Conservation (phyloP, 1,140 invertebrate species). For the Lineus longissimus region DNA sequence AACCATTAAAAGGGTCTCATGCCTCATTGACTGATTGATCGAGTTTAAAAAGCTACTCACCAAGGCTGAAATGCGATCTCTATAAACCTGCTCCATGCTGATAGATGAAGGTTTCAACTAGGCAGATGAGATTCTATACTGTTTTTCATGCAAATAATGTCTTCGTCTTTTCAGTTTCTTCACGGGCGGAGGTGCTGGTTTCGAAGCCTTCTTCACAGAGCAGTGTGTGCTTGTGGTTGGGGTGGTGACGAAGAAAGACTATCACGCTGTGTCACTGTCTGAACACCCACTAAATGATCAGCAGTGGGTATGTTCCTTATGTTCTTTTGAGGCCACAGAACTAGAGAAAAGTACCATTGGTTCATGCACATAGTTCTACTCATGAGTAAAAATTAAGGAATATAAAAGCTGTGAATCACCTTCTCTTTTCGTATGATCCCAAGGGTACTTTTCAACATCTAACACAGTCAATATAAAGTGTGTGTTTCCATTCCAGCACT, state of each 20-base stretch:
- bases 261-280: constrained; percentile 57
- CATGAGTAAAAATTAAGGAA: no score
- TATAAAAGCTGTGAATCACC: no score
- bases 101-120: no score
- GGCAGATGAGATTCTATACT: no score
- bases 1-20: no score
- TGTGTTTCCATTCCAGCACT: constrained; percentile 56
- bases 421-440: no score
- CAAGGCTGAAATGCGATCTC: neutral
- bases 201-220: constrained; percentile 62
- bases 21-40: no score
- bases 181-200: constrained; percentile 58
- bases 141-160: neutral
- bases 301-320: constrained; percentile 51
- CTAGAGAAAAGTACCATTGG: neutral
- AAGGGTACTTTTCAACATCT: no score
- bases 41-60: neutral
- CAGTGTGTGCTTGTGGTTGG: constrained; percentile 59
- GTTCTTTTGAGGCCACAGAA: neutral
- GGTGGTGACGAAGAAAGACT: constrained; percentile 61
- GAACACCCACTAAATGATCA: constrained; percentile 58
- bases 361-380: no score
- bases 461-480: no score
- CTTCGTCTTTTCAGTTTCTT: constrained; percentile 53
- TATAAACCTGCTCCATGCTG: no score